Evolutionary conservation across 2,113 vertebrate genomes (phyloP).

Genomic region (Pongo pygmaeus): DNA sequence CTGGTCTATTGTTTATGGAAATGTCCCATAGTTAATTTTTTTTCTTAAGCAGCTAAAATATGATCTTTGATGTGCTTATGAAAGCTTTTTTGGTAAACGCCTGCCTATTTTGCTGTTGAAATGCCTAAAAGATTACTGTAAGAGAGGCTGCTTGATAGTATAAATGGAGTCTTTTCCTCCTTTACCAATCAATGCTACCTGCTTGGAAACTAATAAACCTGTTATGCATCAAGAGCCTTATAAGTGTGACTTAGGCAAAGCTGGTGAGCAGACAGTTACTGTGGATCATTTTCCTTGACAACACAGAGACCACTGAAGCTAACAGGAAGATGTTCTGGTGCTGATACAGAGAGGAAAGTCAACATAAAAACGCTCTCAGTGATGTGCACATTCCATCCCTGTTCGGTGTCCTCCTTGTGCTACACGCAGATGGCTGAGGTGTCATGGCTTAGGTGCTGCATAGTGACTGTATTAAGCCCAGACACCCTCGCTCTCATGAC

Average conservation of each 20-base stretch:
- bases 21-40: not conserved
- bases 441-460: accelerated
- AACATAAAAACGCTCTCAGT: not conserved
- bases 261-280: not conserved
- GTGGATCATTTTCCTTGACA: not conserved
- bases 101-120: not conserved
- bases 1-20: not conserved
- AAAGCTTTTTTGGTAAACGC: not conserved
- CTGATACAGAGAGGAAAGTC: not conserved
- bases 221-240: not conserved
- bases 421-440: not conserved
- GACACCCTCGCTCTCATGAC: not conserved
- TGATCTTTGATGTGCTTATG: not conserved
- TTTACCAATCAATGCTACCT: not conserved
- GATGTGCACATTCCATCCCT: not conserved
- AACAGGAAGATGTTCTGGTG: not conserved
- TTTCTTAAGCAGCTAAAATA: not conserved
- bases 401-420: not conserved
- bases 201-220: not conserved
- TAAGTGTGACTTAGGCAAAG: not conserved
- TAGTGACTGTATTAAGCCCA: not conserved
- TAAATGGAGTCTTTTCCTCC: not conserved
- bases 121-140: not conserved
- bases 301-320: not conserved
- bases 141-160: not conserved